Conservation (phyloP, 2,113 vertebrate species). For the Trochalopteron elliotii region DNA sequence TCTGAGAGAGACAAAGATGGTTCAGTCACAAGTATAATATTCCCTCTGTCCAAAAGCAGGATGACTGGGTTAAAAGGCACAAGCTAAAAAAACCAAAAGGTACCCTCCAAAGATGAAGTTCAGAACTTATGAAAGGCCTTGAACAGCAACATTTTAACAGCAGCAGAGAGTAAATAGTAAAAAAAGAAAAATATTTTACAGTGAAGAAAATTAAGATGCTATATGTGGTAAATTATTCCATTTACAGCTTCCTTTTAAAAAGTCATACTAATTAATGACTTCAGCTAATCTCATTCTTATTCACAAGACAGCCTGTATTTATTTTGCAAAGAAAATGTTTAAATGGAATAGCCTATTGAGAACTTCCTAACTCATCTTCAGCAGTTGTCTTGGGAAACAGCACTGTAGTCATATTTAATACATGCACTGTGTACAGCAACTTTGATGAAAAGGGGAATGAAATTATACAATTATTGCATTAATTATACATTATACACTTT, state of each 20-base stretch:
- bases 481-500: slow-evolving; percentile 63
- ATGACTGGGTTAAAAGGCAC: not conserved
- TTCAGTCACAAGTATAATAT: not conserved
- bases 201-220: slow-evolving; percentile 25
- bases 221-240: slow-evolving; percentile 10
- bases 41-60: not conserved
- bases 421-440: slow-evolving; percentile 17
- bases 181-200: not conserved
- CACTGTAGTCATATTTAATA: slow-evolving; percentile 63
- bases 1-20: not conserved
- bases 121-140: not conserved
- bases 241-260: slow-evolving; percentile 44
- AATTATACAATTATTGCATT: slow-evolving; percentile 64
- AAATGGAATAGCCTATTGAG: slow-evolving; percentile 44
- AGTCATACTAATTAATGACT: slow-evolving; percentile 66
- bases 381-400: slow-evolving; percentile 43
- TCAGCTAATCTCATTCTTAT: slow-evolving; percentile 66
- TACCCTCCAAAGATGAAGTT: not conserved
- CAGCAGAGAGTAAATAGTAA: not conserved
- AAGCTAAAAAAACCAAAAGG: not conserved
- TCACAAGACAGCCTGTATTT: slow-evolving; percentile 64
- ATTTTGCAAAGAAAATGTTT: slow-evolving; percentile 67
- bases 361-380: slow-evolving; percentile 48
- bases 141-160: not conserved
- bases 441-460: slow-evolving; percentile 54